Conservation (phyloP, 2,888 invertebrate species). For the Leucophenga montana region DNA sequence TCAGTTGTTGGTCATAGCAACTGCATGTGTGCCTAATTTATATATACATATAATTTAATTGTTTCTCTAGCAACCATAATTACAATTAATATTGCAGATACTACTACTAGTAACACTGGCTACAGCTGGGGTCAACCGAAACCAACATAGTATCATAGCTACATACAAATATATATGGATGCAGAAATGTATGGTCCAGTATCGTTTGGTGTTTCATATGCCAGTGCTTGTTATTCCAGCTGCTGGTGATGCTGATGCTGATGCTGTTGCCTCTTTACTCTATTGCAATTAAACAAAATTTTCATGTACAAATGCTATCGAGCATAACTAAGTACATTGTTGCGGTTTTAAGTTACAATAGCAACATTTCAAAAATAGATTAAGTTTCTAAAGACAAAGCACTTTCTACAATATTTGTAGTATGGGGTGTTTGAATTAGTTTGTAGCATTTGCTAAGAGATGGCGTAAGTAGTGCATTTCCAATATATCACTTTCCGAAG, state of each 20-base stretch:
- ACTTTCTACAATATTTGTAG: too few species aligned
- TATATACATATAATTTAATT: conserved; percentile 34
- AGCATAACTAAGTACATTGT: conserved; percentile 12
- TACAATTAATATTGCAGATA: conserved; percentile 44
- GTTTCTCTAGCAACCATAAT: conserved; percentile 46
- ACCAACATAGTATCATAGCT: not conserved
- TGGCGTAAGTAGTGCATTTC: too few species aligned
- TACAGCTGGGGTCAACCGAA: too few species aligned
- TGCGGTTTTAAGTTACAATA: conserved; percentile 10
- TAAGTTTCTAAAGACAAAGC: too few species aligned
- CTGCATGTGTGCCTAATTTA: conserved; percentile 11
- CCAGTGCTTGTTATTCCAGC: not conserved
- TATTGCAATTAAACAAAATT: conserved; percentile 16
- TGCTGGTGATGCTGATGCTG: not conserved
- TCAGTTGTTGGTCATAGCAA: not conserved
- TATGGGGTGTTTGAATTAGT: too few species aligned
- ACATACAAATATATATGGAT: too few species aligned
- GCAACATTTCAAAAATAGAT: not conserved
- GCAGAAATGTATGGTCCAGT: not conserved
- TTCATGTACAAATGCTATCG: not conserved
- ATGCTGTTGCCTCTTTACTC: not conserved
- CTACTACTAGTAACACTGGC: not conserved
- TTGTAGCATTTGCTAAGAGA: too few species aligned
- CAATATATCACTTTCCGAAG: too few species aligned
- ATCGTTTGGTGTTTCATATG: not conserved